A percentile compares a stretch with the other conserved stretches of the same genome.
Evolutionary conservation across 2,888 invertebrate species (phyloP).

Genomic region (Clivina fossor): DNA sequence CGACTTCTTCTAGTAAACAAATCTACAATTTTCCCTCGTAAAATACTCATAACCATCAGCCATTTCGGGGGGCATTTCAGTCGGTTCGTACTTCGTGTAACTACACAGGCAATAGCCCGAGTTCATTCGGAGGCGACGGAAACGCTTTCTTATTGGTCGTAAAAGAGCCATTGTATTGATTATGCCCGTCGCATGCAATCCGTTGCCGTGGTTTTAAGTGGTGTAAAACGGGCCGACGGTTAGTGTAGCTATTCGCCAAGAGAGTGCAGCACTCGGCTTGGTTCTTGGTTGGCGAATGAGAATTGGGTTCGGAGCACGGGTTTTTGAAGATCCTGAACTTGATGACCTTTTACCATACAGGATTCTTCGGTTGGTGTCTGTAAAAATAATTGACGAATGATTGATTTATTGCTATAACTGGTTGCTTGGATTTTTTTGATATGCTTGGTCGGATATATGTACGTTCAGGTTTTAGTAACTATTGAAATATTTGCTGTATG

Average conservation of each 20-base stretch:
- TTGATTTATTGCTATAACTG: conserved; percentile 32
- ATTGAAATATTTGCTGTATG: too few relatives aligned
- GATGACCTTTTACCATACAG: conserved; percentile 15
- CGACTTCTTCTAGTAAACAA: conserved; percentile 18
- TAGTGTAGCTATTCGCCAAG: conserved; percentile 41
- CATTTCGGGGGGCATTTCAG: too few relatives aligned
- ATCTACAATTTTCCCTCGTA: conserved; percentile 23
- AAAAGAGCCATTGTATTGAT: conserved; percentile 56
- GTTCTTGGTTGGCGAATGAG: not conserved
- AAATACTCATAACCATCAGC: conserved; percentile 30
- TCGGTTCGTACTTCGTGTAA: conserved; percentile 14
- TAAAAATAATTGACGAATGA: conserved; percentile 28
- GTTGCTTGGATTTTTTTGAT: conserved; percentile 17
- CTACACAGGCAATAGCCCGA: conserved; percentile 3
- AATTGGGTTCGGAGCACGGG: not conserved
- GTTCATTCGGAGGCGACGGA: conserved; percentile 46
- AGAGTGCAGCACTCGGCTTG: conserved; percentile 44
- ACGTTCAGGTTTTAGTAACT: too few relatives aligned
- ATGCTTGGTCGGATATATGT: too few relatives aligned
- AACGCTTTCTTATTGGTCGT: conserved; percentile 54
- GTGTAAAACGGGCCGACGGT: conserved; percentile 20
- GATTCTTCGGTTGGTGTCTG: conserved; percentile 21
- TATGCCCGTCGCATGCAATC: conserved; percentile 42
- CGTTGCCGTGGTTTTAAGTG: conserved; percentile 38
- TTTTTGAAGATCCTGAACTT: conserved; percentile 21